These are phyloP conservation scores for Tricholaema leucomelas DNA, from an alignment of 2,113 vertebrate species.

Conservation along the genomic window DNA sequence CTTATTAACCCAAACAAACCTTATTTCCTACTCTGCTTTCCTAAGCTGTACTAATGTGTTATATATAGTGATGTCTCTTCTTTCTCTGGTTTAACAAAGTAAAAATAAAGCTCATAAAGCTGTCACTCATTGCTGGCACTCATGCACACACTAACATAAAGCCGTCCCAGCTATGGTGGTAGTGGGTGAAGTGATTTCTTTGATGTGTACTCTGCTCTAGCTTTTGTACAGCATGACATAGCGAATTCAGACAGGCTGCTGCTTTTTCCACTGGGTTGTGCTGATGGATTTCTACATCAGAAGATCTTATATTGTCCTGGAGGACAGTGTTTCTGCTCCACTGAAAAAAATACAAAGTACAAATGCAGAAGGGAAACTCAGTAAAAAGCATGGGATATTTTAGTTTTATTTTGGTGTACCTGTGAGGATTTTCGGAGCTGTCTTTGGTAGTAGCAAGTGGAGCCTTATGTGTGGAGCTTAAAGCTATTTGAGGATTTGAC, in stretches of 20 bases:
- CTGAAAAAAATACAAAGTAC: neutral
- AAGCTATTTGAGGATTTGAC: constrained; percentile 58
- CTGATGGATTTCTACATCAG: neutral
- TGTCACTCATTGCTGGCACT: neutral
- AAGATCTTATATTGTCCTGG: neutral
- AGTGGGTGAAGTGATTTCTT: neutral
- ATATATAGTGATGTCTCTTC: neutral
- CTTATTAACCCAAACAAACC: neutral
- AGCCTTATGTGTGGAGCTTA: neutral
- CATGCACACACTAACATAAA: neutral
- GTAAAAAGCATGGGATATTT: neutral
- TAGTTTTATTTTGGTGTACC: neutral
- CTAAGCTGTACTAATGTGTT: neutral
- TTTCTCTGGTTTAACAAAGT: neutral
- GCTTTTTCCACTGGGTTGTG: neutral
- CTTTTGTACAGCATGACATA: neutral
- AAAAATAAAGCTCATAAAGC: neutral
- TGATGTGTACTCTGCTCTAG: fast-evolving
- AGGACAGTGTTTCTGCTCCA: neutral
- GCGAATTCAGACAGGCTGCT: neutral
- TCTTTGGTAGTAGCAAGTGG: neutral
- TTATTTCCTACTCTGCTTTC: neutral
- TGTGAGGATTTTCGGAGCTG: neutral
- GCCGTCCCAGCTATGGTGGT: neutral
- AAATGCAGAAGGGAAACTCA: neutral